Evolutionary conservation across 2,888 invertebrate species (phyloP).

Genomic region (Drosophila flavopinicola): DNA sequence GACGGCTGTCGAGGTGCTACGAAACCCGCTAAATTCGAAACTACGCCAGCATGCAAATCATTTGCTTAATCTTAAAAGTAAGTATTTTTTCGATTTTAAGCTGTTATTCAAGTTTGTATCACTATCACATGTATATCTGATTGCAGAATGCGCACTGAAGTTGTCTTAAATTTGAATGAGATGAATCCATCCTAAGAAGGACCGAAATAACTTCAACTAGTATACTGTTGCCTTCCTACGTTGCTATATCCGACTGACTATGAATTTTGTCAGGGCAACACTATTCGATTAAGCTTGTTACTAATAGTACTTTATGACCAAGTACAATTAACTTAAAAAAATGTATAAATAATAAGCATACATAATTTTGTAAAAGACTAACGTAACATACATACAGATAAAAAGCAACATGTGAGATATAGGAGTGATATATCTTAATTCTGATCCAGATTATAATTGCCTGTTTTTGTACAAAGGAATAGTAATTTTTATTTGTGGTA

Average conservation of each 20-base stretch:
- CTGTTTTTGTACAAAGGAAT: no score
- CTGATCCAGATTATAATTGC: no score
- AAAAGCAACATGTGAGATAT: no score
- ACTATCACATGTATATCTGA: not conserved
- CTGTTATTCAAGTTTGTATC: not conserved
- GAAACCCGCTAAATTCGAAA: constrained; percentile 39
- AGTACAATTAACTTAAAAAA: constrained; percentile 1
- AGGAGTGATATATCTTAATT: no score
- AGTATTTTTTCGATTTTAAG: not conserved
- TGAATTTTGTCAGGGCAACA: no score
- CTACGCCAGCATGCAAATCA: constrained; percentile 51
- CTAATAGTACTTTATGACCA: not conserved
- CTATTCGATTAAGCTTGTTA: not conserved
- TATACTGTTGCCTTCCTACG: no score
- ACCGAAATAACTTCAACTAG: not conserved
- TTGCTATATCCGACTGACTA: no score
- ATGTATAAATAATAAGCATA: not conserved
- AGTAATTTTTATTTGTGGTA: no score
- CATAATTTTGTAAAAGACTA: not conserved
- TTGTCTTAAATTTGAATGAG: constrained; percentile 34
- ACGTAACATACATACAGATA: no score
- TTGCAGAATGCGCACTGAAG: constrained; percentile 55
- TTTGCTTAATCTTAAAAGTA: constrained; percentile 60
- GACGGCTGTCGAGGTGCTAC: constrained; percentile 46
- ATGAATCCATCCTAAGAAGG: not conserved